Conservation (phyloP, 2,113 vertebrate species). For the Daphoenositta chrysoptera region DNA sequence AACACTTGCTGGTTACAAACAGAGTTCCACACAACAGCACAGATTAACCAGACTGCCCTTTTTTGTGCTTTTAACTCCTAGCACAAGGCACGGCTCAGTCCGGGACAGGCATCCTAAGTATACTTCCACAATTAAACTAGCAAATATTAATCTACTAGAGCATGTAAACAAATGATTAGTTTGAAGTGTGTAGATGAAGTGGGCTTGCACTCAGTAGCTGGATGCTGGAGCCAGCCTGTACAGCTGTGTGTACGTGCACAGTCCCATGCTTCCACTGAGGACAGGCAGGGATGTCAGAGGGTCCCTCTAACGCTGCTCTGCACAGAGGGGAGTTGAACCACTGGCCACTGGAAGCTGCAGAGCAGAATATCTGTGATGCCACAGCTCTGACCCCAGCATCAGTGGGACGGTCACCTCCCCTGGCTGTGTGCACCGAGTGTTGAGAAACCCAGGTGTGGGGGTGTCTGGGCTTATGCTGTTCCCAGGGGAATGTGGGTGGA, state of each 20-base stretch:
- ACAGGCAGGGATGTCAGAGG: background rate
- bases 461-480: background rate
- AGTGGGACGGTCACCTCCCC: background rate
- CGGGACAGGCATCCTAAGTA: background rate
- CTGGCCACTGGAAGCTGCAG: background rate
- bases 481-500: background rate
- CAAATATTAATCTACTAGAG: background rate
- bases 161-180: background rate
- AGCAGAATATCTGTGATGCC: background rate
- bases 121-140: background rate
- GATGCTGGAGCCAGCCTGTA: background rate
- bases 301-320: background rate
- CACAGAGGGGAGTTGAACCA: rapidly evolving
- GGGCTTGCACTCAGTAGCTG: background rate
- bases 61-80: background rate
- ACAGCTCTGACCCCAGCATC: background rate
- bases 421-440: background rate
- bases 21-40: background rate
- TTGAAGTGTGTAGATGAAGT: background rate
- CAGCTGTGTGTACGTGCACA: background rate
- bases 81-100: background rate
- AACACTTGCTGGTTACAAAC: background rate
- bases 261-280: background rate
- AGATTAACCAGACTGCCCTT: background rate
- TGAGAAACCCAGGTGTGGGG: background rate